Base-by-base conservation (phyloP, 2,888 invertebrate genomes). In the Pinctada fucata region DNA sequence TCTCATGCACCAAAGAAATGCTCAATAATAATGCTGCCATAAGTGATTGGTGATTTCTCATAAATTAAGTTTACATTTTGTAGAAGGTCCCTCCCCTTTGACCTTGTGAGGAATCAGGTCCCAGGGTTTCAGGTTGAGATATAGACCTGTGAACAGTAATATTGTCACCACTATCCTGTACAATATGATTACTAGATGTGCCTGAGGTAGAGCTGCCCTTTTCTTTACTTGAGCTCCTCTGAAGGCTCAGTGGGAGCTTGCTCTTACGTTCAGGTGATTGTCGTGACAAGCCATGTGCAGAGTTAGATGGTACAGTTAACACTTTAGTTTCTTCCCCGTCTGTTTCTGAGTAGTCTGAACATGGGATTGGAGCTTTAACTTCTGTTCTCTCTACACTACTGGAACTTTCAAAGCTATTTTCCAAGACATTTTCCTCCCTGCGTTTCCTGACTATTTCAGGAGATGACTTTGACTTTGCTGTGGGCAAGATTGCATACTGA, bases 351-450 rank as follows among this genome's bases (percentile, higher is more conserved):
- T 58, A 63, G 8, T 79, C 79, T 4, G 79, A 76, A 63, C 79
- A 79, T 2, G 79, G 79, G 63, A 79, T 79, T 1, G 79, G 79
- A 66, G 79, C 70, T 50, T 79, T 79, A 6, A 73, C 10, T 3
- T 69, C 63, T n/a, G 2, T 45, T 45, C 63, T 16, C 48, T 65
- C 48, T 8, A 72, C 63, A 13, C 51, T 68, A 58, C 6, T 58
- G 13, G 58, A 58, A 58, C 58, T 58, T 58, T 58, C 58, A 6
- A 58, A 58, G 13, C 58, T 58, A 58, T 58, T 58, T 6, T 58
- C 58, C 58, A 52, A 71, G 49, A 71, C 50, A 71, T 31, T 71
- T 71, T 52, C 8, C 10, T 71, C 71, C 2, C 13, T 52, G 10
- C 52, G 45, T 2, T 31, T 45, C 8, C 45, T 10, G 2, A 45